These are phyloP conservation scores for Thamnophis elegans DNA, from an alignment of 2,797 vertebrate genomes.

Conservation along the genomic window DNA sequence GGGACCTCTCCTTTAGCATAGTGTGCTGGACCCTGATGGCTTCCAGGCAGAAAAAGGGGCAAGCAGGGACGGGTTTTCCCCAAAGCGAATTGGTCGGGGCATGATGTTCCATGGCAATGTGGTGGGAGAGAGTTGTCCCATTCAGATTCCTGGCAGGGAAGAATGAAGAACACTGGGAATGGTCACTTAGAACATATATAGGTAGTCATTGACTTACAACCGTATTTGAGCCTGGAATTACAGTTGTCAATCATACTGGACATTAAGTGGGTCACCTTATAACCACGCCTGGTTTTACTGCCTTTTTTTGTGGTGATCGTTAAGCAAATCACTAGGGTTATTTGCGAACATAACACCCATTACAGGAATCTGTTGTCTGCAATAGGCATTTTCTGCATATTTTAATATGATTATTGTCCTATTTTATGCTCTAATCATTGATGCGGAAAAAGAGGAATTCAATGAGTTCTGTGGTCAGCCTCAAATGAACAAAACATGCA, in stretches of 20 bases:
- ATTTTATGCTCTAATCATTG: neutral
- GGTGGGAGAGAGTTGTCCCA: neutral
- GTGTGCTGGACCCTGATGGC: neutral
- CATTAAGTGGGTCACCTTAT: neutral
- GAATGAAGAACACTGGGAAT: neutral
- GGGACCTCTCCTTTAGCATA: neutral
- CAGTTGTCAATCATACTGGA: neutral
- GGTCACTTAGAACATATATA: neutral
- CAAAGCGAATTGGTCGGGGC: neutral
- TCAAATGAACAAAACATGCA: neutral
- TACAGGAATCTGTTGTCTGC: neutral
- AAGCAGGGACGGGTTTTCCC: neutral
- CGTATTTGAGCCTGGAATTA: neutral
- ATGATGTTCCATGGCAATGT: neutral
- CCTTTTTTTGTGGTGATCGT: neutral
- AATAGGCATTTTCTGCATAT: neutral
- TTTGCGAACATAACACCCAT: neutral
- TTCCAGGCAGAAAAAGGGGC: neutral
- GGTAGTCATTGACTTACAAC: neutral
- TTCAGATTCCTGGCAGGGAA: neutral
- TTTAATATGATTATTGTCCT: neutral
- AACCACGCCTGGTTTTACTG: too few relatives aligned
- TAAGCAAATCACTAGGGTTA: neutral
- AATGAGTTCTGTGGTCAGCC: neutral
- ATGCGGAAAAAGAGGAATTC: neutral